Percentiles rank a stretch among this genome's conserved stretches.
Conservation (phyloP, 1,140 invertebrate genomes). For the Lepidurus couesii region DNA sequence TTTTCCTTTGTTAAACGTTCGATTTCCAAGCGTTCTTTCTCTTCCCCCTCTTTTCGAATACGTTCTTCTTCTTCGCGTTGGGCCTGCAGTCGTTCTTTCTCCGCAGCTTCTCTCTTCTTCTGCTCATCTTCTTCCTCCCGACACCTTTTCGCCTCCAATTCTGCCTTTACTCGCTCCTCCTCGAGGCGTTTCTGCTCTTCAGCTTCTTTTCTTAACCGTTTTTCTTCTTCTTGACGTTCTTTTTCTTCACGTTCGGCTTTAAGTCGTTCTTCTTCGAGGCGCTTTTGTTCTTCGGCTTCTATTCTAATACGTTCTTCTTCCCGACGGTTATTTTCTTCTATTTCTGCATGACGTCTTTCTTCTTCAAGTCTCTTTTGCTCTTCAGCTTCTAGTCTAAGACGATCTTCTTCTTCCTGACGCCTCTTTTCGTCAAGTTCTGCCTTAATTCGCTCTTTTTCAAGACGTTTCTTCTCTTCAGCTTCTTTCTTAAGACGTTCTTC, state of each 20-base stretch:
- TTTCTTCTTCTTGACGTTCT: constrained; percentile 27
- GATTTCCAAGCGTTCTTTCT: constrained; percentile 38
- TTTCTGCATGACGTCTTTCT: constrained; percentile 38
- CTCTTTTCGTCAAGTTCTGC: constrained; percentile 25
- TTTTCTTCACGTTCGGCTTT: constrained; percentile 38
- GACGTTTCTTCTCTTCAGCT: constrained; percentile 25
- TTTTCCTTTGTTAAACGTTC: constrained; percentile 36
- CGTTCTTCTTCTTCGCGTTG: constrained; percentile 38
- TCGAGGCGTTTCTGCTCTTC: not conserved
- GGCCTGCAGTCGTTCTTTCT: constrained; percentile 38
- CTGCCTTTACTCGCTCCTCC: constrained; percentile 39
- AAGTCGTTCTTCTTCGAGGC: constrained; percentile 36
- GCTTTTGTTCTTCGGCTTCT: constrained; percentile 37
- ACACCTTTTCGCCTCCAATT: constrained; percentile 35
- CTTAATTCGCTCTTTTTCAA: constrained; percentile 22
- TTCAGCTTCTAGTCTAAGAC: constrained; percentile 24
- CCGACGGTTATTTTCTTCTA: constrained; percentile 30
- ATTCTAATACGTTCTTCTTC: constrained; percentile 36
- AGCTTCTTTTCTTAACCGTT: not conserved
- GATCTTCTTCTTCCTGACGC: constrained; percentile 8
- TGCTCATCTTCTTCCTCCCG: constrained; percentile 35
- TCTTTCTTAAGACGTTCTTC: constrained; percentile 26
- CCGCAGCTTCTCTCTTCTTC: constrained; percentile 36
- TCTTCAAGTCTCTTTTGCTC: constrained; percentile 34
- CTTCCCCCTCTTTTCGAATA: constrained; percentile 35